Conservation (phyloP, 2,888 invertebrate species). For the Synanthedon tipuliformis region DNA sequence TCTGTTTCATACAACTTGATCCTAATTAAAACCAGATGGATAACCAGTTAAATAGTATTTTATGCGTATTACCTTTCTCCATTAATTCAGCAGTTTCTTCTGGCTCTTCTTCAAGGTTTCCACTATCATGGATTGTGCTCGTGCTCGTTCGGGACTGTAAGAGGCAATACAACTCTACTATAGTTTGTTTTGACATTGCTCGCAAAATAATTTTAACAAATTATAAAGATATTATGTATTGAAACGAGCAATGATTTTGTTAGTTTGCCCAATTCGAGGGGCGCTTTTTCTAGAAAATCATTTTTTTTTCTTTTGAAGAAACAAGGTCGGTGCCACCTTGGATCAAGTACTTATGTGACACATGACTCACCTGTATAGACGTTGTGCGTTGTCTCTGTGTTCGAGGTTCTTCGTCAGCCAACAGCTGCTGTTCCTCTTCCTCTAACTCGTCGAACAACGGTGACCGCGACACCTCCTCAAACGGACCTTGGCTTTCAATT, state of each 20-base stretch:
- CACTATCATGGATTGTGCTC: constrained; percentile 29
- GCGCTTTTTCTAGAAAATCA: no score
- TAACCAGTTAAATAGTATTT: no score
- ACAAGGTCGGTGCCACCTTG: no score
- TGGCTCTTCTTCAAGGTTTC: constrained; percentile 45
- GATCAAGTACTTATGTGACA: no score
- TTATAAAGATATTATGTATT: no score
- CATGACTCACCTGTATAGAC: constrained; percentile 41
- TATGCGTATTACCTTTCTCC: constrained; percentile 69
- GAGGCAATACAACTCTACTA: no score
- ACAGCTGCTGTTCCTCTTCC: constrained; percentile 45
- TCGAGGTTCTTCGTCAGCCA: constrained; percentile 13
- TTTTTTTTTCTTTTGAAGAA: no score
- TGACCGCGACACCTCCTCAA: constrained; percentile 66
- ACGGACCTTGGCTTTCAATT: constrained; percentile 70
- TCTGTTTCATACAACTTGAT: neutral
- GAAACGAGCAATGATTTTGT: no score
- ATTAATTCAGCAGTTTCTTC: constrained; percentile 75
- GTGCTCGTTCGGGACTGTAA: constrained; percentile 44
- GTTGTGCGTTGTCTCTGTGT: constrained; percentile 36
- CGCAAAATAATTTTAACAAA: no score
- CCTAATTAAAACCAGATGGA: neutral
- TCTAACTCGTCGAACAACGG: constrained; percentile 58
- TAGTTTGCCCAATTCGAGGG: no score
- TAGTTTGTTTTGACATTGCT: no score